phyloP scores from a whole-genome alignment of 2,113 vertebrate genomes.

The Podarcis raffonei region DNA sequence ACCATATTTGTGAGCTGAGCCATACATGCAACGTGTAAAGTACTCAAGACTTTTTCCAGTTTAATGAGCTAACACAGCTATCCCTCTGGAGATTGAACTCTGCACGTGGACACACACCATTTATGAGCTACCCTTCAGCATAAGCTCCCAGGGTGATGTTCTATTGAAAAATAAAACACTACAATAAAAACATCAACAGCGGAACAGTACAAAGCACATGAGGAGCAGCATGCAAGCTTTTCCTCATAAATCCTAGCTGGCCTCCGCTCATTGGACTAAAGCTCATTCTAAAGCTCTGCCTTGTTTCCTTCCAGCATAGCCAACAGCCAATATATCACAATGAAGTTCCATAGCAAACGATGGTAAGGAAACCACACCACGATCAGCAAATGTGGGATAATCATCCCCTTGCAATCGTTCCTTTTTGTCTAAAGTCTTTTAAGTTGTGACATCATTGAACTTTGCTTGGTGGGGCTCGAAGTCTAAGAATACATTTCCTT shows the following conservation, averaged over 20 bases:
- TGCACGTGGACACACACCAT: neutral
- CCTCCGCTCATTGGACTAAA: neutral
- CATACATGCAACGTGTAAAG: neutral
- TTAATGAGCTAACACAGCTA: no score
- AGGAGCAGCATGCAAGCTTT: neutral
- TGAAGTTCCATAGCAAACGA: neutral
- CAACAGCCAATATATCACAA: neutral
- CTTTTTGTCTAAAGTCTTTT: neutral
- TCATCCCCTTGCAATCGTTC: neutral
- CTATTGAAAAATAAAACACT: neutral
- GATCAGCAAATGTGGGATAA: neutral
- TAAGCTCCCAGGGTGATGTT: neutral
- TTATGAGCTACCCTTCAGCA: neutral
- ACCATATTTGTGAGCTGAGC: no score
- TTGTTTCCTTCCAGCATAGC: neutral
- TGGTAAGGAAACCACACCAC: neutral
- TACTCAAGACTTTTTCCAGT: neutral
- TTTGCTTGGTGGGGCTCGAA: constrained; percentile 58
- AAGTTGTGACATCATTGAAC: neutral
- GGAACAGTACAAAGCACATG: neutral
- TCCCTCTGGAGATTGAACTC: no score
- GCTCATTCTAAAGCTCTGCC: neutral
- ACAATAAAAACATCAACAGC: neutral
- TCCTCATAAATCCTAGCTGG: neutral
- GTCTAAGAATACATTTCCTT: constrained; percentile 69